A percentile compares a stretch with the other conserved stretches of the same genome.
Evolutionary conservation across 2,113 vertebrate species (phyloP).

Genomic region (Xenopus laevis): DNA sequence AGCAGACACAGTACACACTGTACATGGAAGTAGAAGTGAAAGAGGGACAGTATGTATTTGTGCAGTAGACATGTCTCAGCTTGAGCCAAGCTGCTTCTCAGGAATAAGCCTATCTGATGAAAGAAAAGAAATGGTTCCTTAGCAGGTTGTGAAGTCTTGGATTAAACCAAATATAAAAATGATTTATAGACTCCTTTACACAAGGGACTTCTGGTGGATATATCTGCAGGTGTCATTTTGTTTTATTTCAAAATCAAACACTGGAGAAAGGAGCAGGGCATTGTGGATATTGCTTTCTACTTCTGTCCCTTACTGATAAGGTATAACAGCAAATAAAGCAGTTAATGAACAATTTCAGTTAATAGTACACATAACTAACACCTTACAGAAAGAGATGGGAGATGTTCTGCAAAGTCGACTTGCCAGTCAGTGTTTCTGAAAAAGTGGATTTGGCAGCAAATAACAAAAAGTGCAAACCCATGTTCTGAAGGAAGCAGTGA

Average conservation of each 20-base stretch:
- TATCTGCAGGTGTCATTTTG: slow-evolving; percentile 36
- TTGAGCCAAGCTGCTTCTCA: neutral
- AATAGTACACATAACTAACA: slow-evolving; percentile 31
- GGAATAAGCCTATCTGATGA: slow-evolving; percentile 7
- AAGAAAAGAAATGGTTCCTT: slow-evolving; percentile 37
- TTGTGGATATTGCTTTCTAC: slow-evolving; percentile 30
- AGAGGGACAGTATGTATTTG: neutral
- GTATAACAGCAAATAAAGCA: slow-evolving; percentile 27
- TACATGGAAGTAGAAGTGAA: no score
- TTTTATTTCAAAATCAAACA: slow-evolving; percentile 42
- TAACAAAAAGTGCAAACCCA: slow-evolving; percentile 1
- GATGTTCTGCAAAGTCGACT: neutral
- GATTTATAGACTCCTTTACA: slow-evolving; percentile 36
- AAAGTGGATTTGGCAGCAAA: slow-evolving; percentile 13
- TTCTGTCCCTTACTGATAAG: slow-evolving; percentile 41
- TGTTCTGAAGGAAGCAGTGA: neutral
- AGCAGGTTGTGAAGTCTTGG: slow-evolving; percentile 25
- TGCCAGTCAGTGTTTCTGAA: neutral
- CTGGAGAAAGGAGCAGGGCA: slow-evolving; percentile 24
- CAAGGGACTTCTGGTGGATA: slow-evolving; percentile 23
- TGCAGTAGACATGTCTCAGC: neutral
- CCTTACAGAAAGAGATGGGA: slow-evolving; percentile 13
- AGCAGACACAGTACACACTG: neutral
- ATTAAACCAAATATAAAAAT: slow-evolving; percentile 44
- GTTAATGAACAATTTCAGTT: slow-evolving; percentile 34